A percentile compares a stretch with the other conserved stretches of the same genome.
Evolutionary conservation across 2,888 invertebrate genomes (phyloP).

Genomic region (Ophion ellenae): DNA sequence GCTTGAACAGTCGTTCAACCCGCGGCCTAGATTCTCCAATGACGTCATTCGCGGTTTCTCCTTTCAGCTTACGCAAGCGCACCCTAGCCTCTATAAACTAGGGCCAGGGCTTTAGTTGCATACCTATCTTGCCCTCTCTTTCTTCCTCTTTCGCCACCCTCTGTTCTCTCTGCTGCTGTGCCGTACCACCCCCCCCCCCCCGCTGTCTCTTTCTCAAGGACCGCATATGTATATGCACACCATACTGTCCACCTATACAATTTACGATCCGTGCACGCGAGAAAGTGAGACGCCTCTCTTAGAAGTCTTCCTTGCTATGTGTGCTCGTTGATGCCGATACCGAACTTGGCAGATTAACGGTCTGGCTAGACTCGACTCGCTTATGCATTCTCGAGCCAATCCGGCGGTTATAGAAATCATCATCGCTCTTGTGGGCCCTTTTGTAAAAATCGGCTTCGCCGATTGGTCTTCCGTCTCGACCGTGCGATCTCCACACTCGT

Average conservation of each 20-base stretch:
- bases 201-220: not conserved
- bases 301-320: not conserved
- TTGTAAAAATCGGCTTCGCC: too few species aligned
- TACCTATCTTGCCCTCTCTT: constrained; percentile 18
- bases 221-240: not conserved
- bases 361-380: not conserved
- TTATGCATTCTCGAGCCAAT: constrained; percentile 3
- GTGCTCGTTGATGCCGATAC: constrained; percentile 19
- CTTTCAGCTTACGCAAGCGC: constrained; percentile 63
- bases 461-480: too few species aligned
- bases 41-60: constrained; percentile 77
- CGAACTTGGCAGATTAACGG: constrained; percentile 1
- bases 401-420: not conserved
- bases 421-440: not conserved
- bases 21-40: constrained; percentile 81
- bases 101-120: constrained; percentile 48
- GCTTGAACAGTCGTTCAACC: constrained; percentile 82
- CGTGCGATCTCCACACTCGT: too few species aligned
- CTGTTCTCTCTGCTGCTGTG: not conserved
- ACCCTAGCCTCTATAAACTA: constrained; percentile 63
- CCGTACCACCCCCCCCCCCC: not conserved
- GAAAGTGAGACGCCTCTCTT: constrained; percentile 30
- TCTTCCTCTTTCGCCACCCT: not conserved
- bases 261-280: constrained; percentile 11
- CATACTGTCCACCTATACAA: not conserved